A percentile compares a stretch with the other conserved stretches of the same genome.
phyloP scores from a whole-genome alignment of 2,888 invertebrate species.

The Acheta domesticus region DNA sequence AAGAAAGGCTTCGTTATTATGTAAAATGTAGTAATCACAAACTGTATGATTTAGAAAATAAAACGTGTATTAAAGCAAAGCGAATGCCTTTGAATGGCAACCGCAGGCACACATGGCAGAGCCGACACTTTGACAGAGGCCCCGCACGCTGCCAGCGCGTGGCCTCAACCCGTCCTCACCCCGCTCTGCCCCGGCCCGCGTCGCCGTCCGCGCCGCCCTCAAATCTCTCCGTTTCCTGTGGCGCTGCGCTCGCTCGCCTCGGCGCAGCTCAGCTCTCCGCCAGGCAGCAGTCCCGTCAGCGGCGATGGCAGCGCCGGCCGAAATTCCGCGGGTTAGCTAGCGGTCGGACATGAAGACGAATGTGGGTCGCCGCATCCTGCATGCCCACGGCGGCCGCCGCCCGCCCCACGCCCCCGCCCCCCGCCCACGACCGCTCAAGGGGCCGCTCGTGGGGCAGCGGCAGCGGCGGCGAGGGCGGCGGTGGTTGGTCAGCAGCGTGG shows the following conservation, averaged over 20 bases:
- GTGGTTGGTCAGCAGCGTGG: no score
- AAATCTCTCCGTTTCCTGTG: slow-evolving; percentile 18
- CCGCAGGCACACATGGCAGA: no score
- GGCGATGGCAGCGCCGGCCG: neutral
- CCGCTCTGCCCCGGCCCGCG: neutral
- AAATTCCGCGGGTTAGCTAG: neutral
- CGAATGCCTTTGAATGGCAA: no score
- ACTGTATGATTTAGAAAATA: no score
- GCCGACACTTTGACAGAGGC: no score
- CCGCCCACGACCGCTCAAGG: neutral
- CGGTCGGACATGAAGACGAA: slow-evolving; percentile 1
- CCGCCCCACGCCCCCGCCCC: no score
- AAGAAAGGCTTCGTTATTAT: no score
- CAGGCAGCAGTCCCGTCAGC: neutral
- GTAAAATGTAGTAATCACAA: no score
- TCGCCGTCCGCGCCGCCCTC: neutral
- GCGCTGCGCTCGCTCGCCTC: neutral
- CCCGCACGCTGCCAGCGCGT: neutral
- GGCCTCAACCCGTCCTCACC: neutral
- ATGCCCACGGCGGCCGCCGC: neutral
- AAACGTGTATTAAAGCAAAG: no score
- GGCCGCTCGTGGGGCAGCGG: neutral
- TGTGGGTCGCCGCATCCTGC: slow-evolving; percentile 9
- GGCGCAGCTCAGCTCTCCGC: neutral
- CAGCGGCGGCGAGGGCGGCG: no score